Evolutionary conservation across 2,113 vertebrate species (phyloP).

Genomic region (Lophius piscatorius): DNA sequence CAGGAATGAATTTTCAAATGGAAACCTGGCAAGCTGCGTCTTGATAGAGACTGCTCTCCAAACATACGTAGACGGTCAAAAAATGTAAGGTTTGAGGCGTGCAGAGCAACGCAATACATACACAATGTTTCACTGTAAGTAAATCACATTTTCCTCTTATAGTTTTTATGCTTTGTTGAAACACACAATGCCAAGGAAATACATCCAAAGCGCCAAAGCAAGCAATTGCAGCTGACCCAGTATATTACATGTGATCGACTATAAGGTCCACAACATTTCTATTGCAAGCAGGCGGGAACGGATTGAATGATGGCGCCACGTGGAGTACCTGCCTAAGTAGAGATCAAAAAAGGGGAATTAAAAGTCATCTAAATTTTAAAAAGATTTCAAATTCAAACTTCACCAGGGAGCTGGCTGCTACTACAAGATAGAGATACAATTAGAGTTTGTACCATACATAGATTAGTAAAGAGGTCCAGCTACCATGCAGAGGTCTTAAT

Average conservation of each 20-base stretch:
- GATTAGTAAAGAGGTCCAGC: not conserved
- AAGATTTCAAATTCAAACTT: not conserved
- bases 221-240: slow-evolving; percentile 40
- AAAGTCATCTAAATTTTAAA: slow-evolving; percentile 9
- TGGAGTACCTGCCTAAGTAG: slow-evolving; percentile 37
- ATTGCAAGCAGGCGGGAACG: slow-evolving; percentile 39
- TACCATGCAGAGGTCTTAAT: slow-evolving; percentile 28
- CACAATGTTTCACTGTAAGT: slow-evolving; percentile 22
- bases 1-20: slow-evolving; percentile 67
- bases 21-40: slow-evolving; percentile 78
- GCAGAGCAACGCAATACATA: slow-evolving; percentile 15
- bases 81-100: slow-evolving; percentile 43
- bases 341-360: slow-evolving; percentile 12
- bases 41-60: slow-evolving; percentile 63
- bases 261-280: slow-evolving; percentile 54
- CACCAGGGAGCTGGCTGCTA: not conserved
- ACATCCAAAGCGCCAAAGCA: slow-evolving; percentile 40
- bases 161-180: slow-evolving; percentile 52
- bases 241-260: slow-evolving; percentile 53
- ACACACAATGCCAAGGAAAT: slow-evolving; percentile 47
- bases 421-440: not conserved
- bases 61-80: slow-evolving; percentile 48
- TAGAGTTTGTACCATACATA: not conserved
- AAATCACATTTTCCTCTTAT: slow-evolving; percentile 43
- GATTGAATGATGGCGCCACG: slow-evolving; percentile 47